Evolutionary conservation across 2,797 vertebrate genomes (phyloP).

Genomic region (Pogoniulus pusillus): DNA sequence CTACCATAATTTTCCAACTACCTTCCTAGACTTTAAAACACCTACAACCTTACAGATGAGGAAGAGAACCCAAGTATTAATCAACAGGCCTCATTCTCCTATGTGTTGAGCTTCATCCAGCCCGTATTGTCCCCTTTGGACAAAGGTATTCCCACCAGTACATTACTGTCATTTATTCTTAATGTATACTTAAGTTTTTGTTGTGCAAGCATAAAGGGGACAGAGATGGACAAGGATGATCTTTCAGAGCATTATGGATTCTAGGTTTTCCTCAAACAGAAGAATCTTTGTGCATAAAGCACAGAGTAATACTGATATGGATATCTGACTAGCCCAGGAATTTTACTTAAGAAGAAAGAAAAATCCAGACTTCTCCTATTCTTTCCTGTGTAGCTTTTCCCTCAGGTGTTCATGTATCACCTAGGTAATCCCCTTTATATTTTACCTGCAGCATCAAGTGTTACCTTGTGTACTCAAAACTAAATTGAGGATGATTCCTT

Average conservation of each 20-base stretch:
- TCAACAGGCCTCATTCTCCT: slow-evolving; percentile 47
- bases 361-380: background rate
- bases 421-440: background rate
- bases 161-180: slow-evolving; percentile 66
- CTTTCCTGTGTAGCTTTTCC: background rate
- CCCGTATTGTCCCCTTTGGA: slow-evolving; percentile 31
- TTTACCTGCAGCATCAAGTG: background rate
- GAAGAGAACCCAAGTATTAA: slow-evolving; percentile 42
- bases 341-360: background rate
- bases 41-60: background rate
- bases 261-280: background rate
- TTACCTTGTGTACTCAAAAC: background rate
- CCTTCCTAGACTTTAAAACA: background rate
- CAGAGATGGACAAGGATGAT: background rate
- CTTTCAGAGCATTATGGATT: slow-evolving; percentile 19
- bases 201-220: slow-evolving; percentile 65
- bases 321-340: background rate
- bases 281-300: background rate
- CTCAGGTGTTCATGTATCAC: background rate
- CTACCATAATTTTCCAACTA: background rate
- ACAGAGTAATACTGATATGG: background rate
- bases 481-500: background rate
- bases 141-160: slow-evolving; percentile 65
- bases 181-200: slow-evolving; percentile 50
- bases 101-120: slow-evolving; percentile 60